phyloP scores from a whole-genome alignment of 2,797 vertebrate species.

The Melanogrammus aeglefinus region DNA sequence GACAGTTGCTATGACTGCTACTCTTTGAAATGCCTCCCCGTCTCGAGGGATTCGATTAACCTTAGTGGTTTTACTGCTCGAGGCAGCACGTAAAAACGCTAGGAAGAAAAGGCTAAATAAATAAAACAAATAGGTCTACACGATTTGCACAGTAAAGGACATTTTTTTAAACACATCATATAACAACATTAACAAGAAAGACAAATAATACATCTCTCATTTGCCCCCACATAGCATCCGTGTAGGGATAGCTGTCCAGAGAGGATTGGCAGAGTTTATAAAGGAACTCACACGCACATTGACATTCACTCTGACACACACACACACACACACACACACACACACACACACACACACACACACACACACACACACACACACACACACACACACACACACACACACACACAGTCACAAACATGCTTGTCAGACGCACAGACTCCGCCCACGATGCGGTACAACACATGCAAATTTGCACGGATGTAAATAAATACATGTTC shows the following conservation, averaged over 20 bases:
- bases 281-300: background rate
- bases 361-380: background rate
- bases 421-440: slow-evolving; percentile 11
- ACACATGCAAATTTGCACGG: slow-evolving; percentile 69
- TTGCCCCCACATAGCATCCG: slow-evolving; percentile 38
- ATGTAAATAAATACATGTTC: slow-evolving; percentile 64
- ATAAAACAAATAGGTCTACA: background rate
- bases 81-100: slow-evolving; percentile 20
- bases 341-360: background rate
- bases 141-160: background rate
- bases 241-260: slow-evolving; percentile 58
- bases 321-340: background rate
- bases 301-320: background rate
- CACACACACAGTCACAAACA: background rate
- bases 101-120: slow-evolving; percentile 30
- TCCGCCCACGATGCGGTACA: slow-evolving; percentile 46
- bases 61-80: slow-evolving; percentile 20
- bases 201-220: slow-evolving; percentile 36
- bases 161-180: slow-evolving; percentile 44
- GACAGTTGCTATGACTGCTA: slow-evolving; percentile 32
- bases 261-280: slow-evolving; percentile 44
- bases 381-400: background rate
- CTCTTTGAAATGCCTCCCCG: slow-evolving; percentile 59
- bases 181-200: slow-evolving; percentile 47
- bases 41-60: slow-evolving; percentile 55